Conservation (phyloP, 2,797 vertebrate genomes). For the Characodon lateralis region DNA sequence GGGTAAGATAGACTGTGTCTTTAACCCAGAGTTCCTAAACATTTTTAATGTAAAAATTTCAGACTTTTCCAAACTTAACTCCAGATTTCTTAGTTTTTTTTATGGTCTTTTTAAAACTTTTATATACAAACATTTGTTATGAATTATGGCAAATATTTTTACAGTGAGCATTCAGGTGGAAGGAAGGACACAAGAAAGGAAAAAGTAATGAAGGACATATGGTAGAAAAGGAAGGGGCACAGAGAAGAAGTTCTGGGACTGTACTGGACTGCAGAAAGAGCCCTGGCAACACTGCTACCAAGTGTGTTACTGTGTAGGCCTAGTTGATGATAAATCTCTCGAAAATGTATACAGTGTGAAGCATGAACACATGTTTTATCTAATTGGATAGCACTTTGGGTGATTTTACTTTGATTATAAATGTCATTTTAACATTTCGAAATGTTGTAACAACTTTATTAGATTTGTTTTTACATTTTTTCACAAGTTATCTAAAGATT, state of each 20-base stretch:
- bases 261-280: no score
- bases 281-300: no score
- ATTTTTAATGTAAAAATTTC: background rate
- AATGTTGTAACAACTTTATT: no score
- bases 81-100: background rate
- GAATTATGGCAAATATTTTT: background rate
- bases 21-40: background rate
- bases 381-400: no score
- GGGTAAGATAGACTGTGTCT: slow-evolving; percentile 23
- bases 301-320: no score
- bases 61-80: background rate
- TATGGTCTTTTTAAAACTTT: background rate
- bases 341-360: no score
- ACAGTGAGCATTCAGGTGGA: background rate
- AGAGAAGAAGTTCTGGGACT: background rate
- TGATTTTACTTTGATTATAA: no score
- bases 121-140: background rate
- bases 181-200: background rate
- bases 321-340: no score
- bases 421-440: no score
- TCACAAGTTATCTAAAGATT: no score
- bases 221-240: background rate
- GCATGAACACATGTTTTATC: no score
- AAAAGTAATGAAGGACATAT: background rate
- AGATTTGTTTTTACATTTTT: no score